phyloP scores from a whole-genome alignment of 2,888 invertebrate species.

The Junonia oenone region DNA sequence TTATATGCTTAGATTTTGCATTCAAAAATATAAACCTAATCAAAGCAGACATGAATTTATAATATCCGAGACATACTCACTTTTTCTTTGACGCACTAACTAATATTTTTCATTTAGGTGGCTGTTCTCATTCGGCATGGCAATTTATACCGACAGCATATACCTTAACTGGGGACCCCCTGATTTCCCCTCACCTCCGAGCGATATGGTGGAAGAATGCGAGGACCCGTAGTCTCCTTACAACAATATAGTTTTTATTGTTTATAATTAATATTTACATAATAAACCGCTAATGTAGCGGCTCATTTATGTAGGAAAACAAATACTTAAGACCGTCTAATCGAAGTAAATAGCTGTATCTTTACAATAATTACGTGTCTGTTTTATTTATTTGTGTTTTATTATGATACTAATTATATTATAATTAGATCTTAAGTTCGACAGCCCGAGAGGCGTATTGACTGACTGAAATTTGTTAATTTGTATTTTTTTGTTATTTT shows the following conservation, averaged over 20 bases:
- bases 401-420: background rate
- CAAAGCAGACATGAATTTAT: no score
- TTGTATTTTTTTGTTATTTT: background rate
- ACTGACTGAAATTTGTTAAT: background rate
- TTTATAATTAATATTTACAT: constrained; percentile 1
- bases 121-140: constrained; percentile 48
- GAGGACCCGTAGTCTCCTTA: constrained; percentile 39
- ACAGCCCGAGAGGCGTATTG: background rate
- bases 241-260: background rate
- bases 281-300: background rate
- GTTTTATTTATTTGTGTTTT: constrained; percentile 1
- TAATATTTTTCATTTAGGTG: constrained; percentile 41
- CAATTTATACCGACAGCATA: constrained; percentile 53
- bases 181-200: constrained; percentile 56
- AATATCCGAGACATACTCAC: no score
- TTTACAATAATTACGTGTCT: background rate
- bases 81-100: no score
- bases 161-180: constrained; percentile 56
- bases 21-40: no score
- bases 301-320: background rate
- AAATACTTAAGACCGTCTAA: background rate
- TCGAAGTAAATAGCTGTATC: background rate
- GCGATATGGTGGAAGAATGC: constrained; percentile 62
- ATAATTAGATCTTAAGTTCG: constrained; percentile 1
- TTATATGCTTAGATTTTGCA: no score